Conservation (phyloP, 2,888 invertebrate genomes). For the Eilema sororculum region DNA sequence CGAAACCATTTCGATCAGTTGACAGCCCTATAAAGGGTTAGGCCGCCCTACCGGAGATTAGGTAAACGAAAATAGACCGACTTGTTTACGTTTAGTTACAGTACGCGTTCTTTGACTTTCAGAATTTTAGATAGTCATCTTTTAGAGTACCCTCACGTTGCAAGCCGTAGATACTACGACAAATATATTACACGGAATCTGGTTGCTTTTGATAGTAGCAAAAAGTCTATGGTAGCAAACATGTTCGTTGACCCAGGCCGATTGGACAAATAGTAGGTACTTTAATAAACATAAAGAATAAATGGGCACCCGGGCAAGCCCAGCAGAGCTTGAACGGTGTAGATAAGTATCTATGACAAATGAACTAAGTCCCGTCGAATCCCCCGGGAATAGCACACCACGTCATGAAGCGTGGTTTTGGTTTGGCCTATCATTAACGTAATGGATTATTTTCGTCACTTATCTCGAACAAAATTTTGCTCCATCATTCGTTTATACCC, state of each 20-base stretch:
- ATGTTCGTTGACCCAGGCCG: constrained; percentile 58
- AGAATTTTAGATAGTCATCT: constrained; percentile 56
- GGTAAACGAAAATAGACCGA: constrained; percentile 71
- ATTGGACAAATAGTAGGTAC: constrained; percentile 67
- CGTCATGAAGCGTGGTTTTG: constrained; percentile 49
- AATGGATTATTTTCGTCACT: constrained; percentile 57
- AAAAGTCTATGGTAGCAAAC: background rate
- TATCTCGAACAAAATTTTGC: constrained; percentile 19
- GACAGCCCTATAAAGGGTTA: constrained; percentile 53
- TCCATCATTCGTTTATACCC: constrained; percentile 7
- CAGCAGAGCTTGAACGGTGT: background rate
- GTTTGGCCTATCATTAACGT: constrained; percentile 67
- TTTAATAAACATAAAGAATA: constrained; percentile 38
- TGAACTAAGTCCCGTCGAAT: constrained; percentile 67
- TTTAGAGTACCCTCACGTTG: constrained; percentile 31
- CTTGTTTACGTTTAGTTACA: constrained; percentile 64
- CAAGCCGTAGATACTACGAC: constrained; percentile 23
- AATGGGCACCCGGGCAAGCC: constrained; percentile 26
- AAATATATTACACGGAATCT: background rate
- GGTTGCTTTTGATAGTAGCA: background rate
- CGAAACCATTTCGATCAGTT: constrained; percentile 41
- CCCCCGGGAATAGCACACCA: constrained; percentile 60
- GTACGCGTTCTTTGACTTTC: constrained; percentile 61
- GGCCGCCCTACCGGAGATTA: constrained; percentile 66
- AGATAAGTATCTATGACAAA: constrained; percentile 59